phyloP scores from a whole-genome alignment of 2,113 vertebrate species.

The Heptranchias perlo region DNA sequence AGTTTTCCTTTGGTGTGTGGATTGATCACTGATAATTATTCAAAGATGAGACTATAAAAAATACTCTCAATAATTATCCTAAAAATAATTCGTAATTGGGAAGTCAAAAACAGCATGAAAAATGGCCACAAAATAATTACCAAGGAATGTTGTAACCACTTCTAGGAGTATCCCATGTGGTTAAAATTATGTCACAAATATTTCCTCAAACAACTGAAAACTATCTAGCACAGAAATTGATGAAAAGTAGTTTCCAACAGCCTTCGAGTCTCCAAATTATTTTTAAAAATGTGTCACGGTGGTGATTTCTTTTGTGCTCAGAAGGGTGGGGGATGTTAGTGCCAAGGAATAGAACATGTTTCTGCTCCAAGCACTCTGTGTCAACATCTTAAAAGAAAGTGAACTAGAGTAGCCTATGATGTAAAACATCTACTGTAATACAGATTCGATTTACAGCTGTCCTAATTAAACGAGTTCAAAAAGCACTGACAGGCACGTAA shows the following conservation, averaged over 20 bases:
- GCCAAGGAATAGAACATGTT: neutral
- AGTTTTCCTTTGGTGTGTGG: neutral
- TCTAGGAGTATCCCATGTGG: conserved; percentile 24
- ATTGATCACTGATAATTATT: conserved; percentile 15
- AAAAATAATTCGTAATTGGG: conserved; percentile 7
- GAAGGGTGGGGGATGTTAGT: neutral
- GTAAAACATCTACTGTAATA: neutral
- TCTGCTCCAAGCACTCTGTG: neutral
- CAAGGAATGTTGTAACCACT: neutral
- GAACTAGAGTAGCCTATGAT: neutral
- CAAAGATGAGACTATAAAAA: neutral
- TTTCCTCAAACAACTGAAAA: conserved; percentile 6
- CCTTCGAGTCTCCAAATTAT: neutral
- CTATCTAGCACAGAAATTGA: neutral
- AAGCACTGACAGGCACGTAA: neutral
- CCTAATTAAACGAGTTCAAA: neutral
- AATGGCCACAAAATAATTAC: conserved; percentile 15
- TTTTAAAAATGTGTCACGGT: neutral
- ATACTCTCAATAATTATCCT: conserved; percentile 15
- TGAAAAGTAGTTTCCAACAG: neutral
- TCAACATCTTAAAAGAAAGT: neutral
- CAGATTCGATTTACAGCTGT: neutral
- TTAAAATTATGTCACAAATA: conserved; percentile 12
- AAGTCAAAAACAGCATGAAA: neutral
- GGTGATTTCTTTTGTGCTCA: neutral